Base-by-base conservation (phyloP, 2,888 invertebrate genomes). In the Ophion obscuratus region DNA sequence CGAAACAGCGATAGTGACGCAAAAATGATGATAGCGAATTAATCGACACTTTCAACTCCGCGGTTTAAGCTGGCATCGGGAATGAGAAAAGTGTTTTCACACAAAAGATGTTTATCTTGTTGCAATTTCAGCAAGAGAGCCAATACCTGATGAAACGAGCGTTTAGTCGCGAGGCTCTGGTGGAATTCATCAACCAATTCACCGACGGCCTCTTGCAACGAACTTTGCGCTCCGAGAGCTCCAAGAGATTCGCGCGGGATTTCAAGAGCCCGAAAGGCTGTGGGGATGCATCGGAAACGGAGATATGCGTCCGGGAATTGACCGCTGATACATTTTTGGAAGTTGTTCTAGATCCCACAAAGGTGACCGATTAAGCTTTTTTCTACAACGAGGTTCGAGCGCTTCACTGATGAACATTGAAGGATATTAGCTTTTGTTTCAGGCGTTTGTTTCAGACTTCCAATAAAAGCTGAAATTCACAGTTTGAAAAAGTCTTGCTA, bases 271-370 rank as follows among this genome's bases (percentile, higher is more conserved):
- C 88, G 68, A 81, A 74, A 5, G 80, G 89, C 47, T 92, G 92
- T 67, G 87, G 88, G 20, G 76, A 80, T 4, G 85, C 88, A 24
- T 67, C 80, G 2, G 81, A 87, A 14, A 87, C 81, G 3, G 91
- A 89, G 64, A 91, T 96, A 9, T 95, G 96, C 89, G 94, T 97
- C 14, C 92, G 94, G 14, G 97, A 97, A 91, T 95, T 97, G 74
- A 96, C 96, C 44, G 95, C 96, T 0, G 94, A 95, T 24, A 96
- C 95, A 75, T 97, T 97, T 94, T 94, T 96, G 75, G 92, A 95
- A 70, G 94, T 96, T 70, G 95, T 97, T 73, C 95, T 96, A 90
- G 95, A 96, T 89, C 94, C 95, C 10, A 95, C 95, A 61, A 95
- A 95, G 95, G 97, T 97, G 91, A 53, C 2, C 11, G 31, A 36